These are phyloP conservation scores for Kryptolebias ocellatus DNA, from an alignment of 2,797 vertebrate species.

Conservation along the genomic window DNA sequence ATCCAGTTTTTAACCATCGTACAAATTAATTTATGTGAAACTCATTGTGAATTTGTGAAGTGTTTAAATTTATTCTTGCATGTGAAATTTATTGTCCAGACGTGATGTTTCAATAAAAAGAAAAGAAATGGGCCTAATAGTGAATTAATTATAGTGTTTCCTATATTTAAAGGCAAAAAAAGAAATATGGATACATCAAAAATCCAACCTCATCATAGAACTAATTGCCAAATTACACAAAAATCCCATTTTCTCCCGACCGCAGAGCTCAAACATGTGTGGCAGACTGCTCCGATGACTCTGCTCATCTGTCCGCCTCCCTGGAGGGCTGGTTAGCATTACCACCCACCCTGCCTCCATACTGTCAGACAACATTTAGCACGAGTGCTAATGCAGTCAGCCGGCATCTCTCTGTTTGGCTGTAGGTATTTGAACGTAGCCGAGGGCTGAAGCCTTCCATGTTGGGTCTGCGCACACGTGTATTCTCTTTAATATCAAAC, in stretches of 20 bases:
- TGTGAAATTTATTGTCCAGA: too few species aligned
- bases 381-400: slow-evolving; percentile 42
- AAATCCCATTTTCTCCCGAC: background rate
- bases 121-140: background rate
- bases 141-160: too few species aligned
- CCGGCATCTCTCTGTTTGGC: slow-evolving; percentile 18
- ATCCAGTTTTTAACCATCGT: too few species aligned
- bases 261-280: slow-evolving; percentile 11
- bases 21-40: too few species aligned
- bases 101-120: too few species aligned
- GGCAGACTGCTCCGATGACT: slow-evolving; percentile 61
- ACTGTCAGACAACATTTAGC: slow-evolving; percentile 50
- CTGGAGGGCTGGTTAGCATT: slow-evolving; percentile 51
- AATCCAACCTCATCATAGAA: too few species aligned
- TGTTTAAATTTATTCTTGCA: too few species aligned
- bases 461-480: background rate
- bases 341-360: slow-evolving; percentile 36
- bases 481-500: background rate
- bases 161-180: too few species aligned
- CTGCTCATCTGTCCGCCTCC: slow-evolving; percentile 52
- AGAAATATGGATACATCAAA: too few species aligned
- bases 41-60: too few species aligned
- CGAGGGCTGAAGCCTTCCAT: background rate
- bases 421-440: slow-evolving; percentile 19
- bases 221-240: too few species aligned